Conservation (phyloP, 2,113 vertebrate genomes). For the Lynx canadensis region DNA sequence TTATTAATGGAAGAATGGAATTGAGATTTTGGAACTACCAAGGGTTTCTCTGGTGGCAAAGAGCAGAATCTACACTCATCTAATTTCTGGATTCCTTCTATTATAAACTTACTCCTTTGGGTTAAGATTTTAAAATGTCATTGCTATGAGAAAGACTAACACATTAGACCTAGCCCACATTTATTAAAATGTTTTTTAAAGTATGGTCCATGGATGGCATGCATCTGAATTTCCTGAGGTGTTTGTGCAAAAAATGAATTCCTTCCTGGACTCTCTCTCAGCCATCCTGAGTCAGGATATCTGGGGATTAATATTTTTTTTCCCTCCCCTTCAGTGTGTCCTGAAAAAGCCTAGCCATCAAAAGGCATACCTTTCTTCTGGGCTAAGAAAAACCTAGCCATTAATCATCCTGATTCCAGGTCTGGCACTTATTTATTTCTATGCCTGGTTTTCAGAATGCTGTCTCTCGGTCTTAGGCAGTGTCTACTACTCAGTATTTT, state of each 20-base stretch:
- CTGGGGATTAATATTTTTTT: constrained; percentile 33
- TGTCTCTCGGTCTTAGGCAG: neutral
- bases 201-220: neutral
- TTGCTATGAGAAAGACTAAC: neutral
- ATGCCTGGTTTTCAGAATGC: neutral
- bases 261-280: neutral
- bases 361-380: neutral
- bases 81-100: constrained; percentile 18
- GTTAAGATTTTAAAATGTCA: constrained; percentile 27
- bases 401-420: neutral
- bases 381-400: neutral
- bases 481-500: constrained; percentile 40
- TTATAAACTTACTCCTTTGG: neutral
- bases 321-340: neutral
- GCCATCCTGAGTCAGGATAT: neutral
- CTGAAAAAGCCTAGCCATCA: neutral
- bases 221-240: neutral
- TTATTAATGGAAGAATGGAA: neutral
- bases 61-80: neutral
- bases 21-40: neutral
- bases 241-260: neutral
- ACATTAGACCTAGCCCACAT: neutral
- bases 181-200: constrained; percentile 37
- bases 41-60: neutral
- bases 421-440: neutral